Base-by-base conservation (phyloP, 2,888 invertebrate species). In the Drosophila algonquin region DNA sequence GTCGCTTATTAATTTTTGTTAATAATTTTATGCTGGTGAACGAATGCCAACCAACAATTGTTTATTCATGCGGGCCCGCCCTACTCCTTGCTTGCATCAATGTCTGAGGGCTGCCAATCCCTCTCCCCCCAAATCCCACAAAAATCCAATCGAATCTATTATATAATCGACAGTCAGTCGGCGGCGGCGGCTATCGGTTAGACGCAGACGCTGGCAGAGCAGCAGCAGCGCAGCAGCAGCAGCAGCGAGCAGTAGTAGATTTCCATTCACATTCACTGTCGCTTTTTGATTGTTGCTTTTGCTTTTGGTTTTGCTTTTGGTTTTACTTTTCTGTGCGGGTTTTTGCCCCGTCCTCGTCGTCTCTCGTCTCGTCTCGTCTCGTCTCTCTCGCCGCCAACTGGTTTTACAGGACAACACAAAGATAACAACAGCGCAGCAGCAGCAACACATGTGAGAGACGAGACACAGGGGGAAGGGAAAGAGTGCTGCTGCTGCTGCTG, bases 191-290 rank as follows among this genome's bases (percentile, higher is more conserved):
- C 79, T 64, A 63, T 51, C 59, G 47, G 54, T 62, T 40, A 6
- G n/a, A 40, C 52, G 50, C 58, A 30, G 63, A 35, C 58, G 63
- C 55, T 67, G 52, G 32, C 58, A 30, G 5, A 63, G 52, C 61
- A 63, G 16, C 53, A 30, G n/a, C 35, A 54, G 63, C 32, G n/a
- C n/a, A 63, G 52, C 61, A 63, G 16, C 53, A 30, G n/a, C 35
- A 54, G 63, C 32, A 50, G 54, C 48, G 35, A 57, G 56, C 35
- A 46, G 52, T 86, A 79, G 88, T 89, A 84, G 78, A 90, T 89
- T 90, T 90, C 85, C 90, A 90, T 90, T 87, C 87, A 82, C 82
- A 82, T 82, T 90, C 84, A 90, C 90, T 89, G 89, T 83, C 82
- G 80, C 78, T 89, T 79, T 84, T 87, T 88, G 79, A 81, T 80